These are phyloP conservation scores for Diglossa cyanea DNA, from an alignment of 2,797 vertebrate genomes.

Conservation along the genomic window DNA sequence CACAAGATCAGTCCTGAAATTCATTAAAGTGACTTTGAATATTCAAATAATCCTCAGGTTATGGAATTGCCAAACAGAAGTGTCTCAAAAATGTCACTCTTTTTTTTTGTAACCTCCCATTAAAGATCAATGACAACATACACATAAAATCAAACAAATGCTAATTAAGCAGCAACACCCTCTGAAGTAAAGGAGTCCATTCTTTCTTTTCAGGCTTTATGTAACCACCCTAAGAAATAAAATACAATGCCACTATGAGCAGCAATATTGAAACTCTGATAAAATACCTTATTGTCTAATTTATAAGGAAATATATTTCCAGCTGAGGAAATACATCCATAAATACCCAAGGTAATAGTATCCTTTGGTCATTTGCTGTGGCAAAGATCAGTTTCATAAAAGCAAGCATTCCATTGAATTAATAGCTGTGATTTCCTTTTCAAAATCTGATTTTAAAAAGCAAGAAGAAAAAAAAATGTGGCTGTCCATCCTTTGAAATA, in stretches of 20 bases:
- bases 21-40: neutral
- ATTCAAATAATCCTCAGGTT: neutral
- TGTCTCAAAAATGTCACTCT: neutral
- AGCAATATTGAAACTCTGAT: neutral
- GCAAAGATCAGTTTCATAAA: conserved; percentile 29
- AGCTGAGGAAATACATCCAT: neutral
- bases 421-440: conserved; percentile 2
- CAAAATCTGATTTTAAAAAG: conserved; percentile 38
- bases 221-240: neutral
- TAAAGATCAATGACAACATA: neutral
- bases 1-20: neutral
- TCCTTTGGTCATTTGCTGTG: neutral
- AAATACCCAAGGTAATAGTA: conserved; percentile 4
- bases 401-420: conserved; percentile 1
- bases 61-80: neutral
- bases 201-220: neutral
- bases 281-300: neutral
- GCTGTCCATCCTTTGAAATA: neutral
- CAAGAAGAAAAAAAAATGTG: neutral
- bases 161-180: neutral
- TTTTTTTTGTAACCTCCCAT: neutral
- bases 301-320: neutral
- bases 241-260: neutral
- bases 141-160: neutral
- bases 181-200: neutral